Base-by-base conservation (phyloP, 1,140 invertebrate species). In the Heliothis subflexa region DNA sequence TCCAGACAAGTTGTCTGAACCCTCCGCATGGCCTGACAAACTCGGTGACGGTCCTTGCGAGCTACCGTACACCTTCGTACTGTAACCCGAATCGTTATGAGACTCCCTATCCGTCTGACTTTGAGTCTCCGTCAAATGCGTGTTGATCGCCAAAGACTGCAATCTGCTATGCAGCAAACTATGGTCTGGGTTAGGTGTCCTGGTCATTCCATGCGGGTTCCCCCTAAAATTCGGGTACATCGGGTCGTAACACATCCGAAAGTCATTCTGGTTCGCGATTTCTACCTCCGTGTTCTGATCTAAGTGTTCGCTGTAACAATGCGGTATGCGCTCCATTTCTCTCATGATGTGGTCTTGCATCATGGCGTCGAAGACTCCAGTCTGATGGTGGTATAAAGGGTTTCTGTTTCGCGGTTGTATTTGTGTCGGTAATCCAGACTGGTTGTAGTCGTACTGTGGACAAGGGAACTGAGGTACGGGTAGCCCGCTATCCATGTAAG, bases 11-110 rank as follows among this genome's bases (percentile, higher is more conserved):
- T 92, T 93, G 52, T 95, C 94, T 2, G 89, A 88, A 62, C 88
- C 85, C 50, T 95, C 95, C 3, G 95, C 92, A 73, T 95, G 94
- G 16, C 97, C 97, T 49, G 96, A 97, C 18, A 97, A 95, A 84
- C 96, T 97, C 13, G 97, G 97, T 2, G 97, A 97, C 14, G 97
- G 97, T 0, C 97, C 97, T 86, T 97, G 97, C 10, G 97, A 97
- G 61, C 96, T 97, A 7, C 97, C 97, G 78, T 97, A 97, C 80
- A 97, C 96, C 83, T 97, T 96, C 13, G 97, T 97, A 79, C 97
- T 97, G 85, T 97, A 97, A 2, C 97, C 97, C 12, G 97, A 97
- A 90, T 97, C 97, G 86, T 97, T 97, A 85, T 97, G 97, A 0
- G 96, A 96, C 84, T 97, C 97, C 62, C 95, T 88, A 82, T 96